phyloP scores from a whole-genome alignment of 2,888 invertebrate genomes.

The Ectemnius continuus region DNA sequence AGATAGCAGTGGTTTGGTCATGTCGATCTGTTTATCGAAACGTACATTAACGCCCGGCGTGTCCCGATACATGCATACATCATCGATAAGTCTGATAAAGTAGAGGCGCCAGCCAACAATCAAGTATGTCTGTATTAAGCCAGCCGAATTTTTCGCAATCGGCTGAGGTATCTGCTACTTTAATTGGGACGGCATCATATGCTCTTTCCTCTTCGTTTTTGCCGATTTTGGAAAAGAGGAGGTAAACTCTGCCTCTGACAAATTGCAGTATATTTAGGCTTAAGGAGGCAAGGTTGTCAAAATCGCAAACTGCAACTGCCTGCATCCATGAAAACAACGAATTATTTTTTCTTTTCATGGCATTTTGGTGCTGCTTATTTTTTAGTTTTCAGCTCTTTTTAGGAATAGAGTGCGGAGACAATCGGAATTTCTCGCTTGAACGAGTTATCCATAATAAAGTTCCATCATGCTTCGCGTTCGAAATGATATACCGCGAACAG shows the following conservation, averaged over 20 bases:
- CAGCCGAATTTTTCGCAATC: conserved; percentile 30
- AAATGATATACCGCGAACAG: conserved; percentile 38
- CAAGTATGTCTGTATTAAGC: conserved; percentile 39
- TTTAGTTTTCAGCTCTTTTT: too few species aligned
- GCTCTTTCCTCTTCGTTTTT: conserved; percentile 23
- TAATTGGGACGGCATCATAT: conserved; percentile 54
- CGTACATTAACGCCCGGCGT: conserved; percentile 54
- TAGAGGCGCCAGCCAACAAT: conserved; percentile 57
- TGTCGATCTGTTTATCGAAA: conserved; percentile 57
- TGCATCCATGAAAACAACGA: too few species aligned
- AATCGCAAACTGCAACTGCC: too few species aligned
- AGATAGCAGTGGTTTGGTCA: conserved; percentile 40
- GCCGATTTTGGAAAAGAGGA: too few species aligned
- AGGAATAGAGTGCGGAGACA: conserved; percentile 27
- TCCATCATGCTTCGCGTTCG: conserved; percentile 20
- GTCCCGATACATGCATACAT: conserved; percentile 43
- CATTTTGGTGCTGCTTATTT: too few species aligned
- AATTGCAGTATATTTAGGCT: too few species aligned
- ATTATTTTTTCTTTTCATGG: too few species aligned
- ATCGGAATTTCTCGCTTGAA: conserved; percentile 39
- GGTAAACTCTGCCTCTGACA: too few species aligned
- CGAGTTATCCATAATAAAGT: conserved; percentile 18
- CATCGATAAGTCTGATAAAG: conserved; percentile 50
- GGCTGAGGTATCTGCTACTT: conserved; percentile 36
- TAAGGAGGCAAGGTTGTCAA: too few species aligned